These are phyloP conservation scores for Sphaerophoria taeniata DNA, from an alignment of 2,888 invertebrate genomes.

Conservation along the genomic window DNA sequence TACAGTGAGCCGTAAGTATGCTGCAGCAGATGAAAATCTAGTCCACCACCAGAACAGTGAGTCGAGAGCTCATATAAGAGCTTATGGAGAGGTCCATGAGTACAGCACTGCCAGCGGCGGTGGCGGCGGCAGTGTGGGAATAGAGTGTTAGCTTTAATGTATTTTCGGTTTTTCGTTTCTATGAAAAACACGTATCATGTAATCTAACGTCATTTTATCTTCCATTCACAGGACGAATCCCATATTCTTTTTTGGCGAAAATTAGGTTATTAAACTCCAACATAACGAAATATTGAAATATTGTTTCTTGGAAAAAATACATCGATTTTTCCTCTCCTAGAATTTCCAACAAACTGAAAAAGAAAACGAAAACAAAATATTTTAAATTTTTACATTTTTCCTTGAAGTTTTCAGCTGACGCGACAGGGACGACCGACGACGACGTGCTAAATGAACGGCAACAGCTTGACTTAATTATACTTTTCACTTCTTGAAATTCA, in stretches of 20 bases:
- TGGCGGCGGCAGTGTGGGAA: neutral
- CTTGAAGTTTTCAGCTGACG: no score
- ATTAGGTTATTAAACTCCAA: conserved; percentile 18
- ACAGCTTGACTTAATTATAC: conserved; percentile 36
- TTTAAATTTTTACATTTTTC: conserved; percentile 22
- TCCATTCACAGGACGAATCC: neutral
- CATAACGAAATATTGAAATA: conserved; percentile 7
- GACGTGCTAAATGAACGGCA: conserved; percentile 30
- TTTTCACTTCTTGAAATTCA: conserved; percentile 15
- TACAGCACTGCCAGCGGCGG: no score
- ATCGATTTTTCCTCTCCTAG: neutral
- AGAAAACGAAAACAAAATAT: conserved; percentile 1
- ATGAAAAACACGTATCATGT: conserved; percentile 6
- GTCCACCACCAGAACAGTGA: conserved; percentile 1
- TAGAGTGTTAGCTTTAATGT: conserved; percentile 14
- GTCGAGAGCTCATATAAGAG: neutral
- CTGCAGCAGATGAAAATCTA: conserved; percentile 32
- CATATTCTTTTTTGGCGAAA: conserved; percentile 5
- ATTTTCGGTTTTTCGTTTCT: conserved; percentile 40
- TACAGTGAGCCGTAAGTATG: neutral
- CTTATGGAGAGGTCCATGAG: no score
- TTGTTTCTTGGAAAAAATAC: conserved; percentile 1
- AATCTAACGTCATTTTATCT: neutral
- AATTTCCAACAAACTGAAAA: neutral
- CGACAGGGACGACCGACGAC: neutral